Evolutionary conservation across 1,140 invertebrate genomes (phyloP), one percentile per base, ranked within the genome.

Genomic region (silkworm (Bombyx mori)): DNA sequence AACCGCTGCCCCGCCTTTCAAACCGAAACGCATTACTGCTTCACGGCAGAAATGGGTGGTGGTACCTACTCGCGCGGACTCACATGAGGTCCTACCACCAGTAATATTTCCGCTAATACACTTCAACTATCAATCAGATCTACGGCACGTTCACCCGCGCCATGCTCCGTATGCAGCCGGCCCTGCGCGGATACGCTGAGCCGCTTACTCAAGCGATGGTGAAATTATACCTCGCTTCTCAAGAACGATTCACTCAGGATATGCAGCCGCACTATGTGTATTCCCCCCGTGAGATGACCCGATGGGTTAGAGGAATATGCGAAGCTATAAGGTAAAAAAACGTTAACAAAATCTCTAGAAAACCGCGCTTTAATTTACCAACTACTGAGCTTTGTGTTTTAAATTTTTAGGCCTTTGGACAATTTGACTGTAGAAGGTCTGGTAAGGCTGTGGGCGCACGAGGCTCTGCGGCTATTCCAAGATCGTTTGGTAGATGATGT

Each of bases 221-320:
- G 0, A 97, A 99, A 76, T 98, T 99, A 75, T 99, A 99, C 88
- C 89, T 99, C 2, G 92, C 94, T 8, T 99, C 98, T 8, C 98
- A 99, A 90, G 98, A 99, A 83, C 90, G 93, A 54, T 99, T 99
- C 82, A 99, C 98, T 1, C 98, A 99, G 89, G 99, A 99, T 82
- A 99, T 99, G 97, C 99, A 99, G 85, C 99, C 99, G 1, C 99
- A 99, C 86, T 99, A 99, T 82, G 97, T 99, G 1, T 99, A 99
- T 88, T 99, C 97, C 61, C 99, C 99, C n/a, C 91, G 99, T 84
- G 99, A 99, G 89, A 97, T 99, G 95, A 99, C 99, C 0, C 88
- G 99, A 62, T 99, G 99, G 99, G 98, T 99, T 6, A 90, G 99
- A 52, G 99, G 99, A 60, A 99, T 99, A 61, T 99, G 97, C 86